phyloP scores from a whole-genome alignment of 2,113 vertebrate genomes.

The Terrapene triunguis region DNA sequence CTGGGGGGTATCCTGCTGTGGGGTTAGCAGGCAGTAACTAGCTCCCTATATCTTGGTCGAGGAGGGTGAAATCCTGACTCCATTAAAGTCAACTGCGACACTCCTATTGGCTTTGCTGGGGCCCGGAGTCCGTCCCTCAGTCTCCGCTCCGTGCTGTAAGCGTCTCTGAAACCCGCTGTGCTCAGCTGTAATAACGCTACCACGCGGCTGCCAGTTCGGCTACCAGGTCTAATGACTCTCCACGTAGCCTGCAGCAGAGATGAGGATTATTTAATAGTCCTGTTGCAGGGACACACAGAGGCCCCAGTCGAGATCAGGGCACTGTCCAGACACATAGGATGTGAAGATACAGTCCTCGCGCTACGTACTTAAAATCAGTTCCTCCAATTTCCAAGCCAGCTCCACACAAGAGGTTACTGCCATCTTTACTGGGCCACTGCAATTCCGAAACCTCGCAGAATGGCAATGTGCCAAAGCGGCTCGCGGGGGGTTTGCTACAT shows the following conservation, averaged over 20 bases:
- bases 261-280: not conserved
- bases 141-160: not conserved
- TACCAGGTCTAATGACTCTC: not conserved
- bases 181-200: not conserved
- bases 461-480: not conserved
- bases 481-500: not conserved
- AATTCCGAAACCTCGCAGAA: not conserved
- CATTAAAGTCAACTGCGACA: not conserved
- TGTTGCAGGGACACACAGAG: rapidly evolving
- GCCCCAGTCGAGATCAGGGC: not conserved
- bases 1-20: too few species aligned
- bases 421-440: not conserved
- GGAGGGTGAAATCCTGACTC: not conserved
- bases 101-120: too few species aligned
- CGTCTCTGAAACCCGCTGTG: not conserved
- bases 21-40: not conserved
- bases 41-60: not conserved
- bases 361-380: not conserved
- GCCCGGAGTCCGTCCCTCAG: too few species aligned
- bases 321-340: rapidly evolving
- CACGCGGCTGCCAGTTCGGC: not conserved
- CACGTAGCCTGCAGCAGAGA: not conserved
- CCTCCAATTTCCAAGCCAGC: not conserved
- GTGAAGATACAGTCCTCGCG: not conserved
- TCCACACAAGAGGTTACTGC: too few species aligned